phyloP scores from a whole-genome alignment of 2,888 invertebrate genomes.

The Pristionchus arcanus region DNA sequence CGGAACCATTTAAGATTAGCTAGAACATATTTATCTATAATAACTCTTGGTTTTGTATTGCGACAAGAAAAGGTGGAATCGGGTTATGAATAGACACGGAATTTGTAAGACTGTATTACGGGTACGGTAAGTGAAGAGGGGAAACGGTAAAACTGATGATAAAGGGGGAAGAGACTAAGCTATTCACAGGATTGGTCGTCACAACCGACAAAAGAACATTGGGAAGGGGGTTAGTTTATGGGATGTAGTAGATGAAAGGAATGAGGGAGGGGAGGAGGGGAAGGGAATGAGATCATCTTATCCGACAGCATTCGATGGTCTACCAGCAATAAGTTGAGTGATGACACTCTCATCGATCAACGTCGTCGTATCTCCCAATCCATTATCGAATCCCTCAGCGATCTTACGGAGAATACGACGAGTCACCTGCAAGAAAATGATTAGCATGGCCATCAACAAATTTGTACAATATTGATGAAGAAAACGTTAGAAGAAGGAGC shows the following conservation, averaged over 20 bases:
- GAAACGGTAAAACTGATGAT: constrained; percentile 27
- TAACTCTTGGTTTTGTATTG: constrained; percentile 20
- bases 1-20: background rate
- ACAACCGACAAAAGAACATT: background rate
- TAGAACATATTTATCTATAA: constrained; percentile 4
- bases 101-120: constrained; percentile 38
- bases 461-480: too few relatives aligned
- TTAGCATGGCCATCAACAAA: background rate
- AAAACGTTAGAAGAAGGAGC: too few relatives aligned
- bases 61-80: constrained; percentile 26
- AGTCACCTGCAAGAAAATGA: constrained; percentile 84
- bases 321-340: constrained; percentile 69
- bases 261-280: background rate
- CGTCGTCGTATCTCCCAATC: constrained; percentile 95
- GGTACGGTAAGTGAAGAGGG: constrained; percentile 52
- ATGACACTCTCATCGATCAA: constrained; percentile 86
- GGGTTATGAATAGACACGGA: constrained; percentile 25
- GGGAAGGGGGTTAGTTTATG: background rate
- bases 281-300: constrained; percentile 11
- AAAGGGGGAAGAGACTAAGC: background rate
- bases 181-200: constrained; percentile 36
- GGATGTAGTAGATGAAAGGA: background rate
- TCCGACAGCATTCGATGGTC: constrained; percentile 54
- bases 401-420: constrained; percentile 94
- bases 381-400: constrained; percentile 88